A percentile compares a stretch with the other conserved stretches of the same genome.
phyloP scores from a whole-genome alignment of 2,888 invertebrate species.

The Sinodicranocentrus sp. region DNA sequence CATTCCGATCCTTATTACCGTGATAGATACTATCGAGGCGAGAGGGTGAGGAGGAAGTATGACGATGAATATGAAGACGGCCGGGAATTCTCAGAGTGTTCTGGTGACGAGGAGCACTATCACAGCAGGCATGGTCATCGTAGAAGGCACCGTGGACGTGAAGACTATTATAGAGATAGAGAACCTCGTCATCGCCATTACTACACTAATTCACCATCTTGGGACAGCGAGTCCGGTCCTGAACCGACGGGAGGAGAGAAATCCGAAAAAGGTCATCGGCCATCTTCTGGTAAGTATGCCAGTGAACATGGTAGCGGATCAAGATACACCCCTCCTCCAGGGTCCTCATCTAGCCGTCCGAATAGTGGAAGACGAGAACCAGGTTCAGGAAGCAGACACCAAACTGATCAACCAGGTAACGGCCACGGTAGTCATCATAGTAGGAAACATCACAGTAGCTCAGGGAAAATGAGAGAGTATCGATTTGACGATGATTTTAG shows the following conservation, averaged over 20 bases:
- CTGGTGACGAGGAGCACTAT: constrained; percentile 71
- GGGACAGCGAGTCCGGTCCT: constrained; percentile 75
- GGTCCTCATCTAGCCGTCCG: constrained; percentile 50
- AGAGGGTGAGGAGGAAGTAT: constrained; percentile 46
- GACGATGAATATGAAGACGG: constrained; percentile 65
- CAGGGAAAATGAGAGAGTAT: constrained; percentile 58
- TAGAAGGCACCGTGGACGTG: constrained; percentile 56
- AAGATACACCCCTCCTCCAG: constrained; percentile 34
- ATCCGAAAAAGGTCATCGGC: constrained; percentile 46
- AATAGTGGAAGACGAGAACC: constrained; percentile 53
- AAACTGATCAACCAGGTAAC: constrained; percentile 55
- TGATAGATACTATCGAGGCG: constrained; percentile 51
- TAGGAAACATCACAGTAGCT: constrained; percentile 2
- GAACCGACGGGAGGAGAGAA: constrained; percentile 56
- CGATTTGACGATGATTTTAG: constrained; percentile 74
- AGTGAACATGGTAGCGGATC: constrained; percentile 43
- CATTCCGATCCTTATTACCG: constrained; percentile 65
- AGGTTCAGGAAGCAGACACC: constrained; percentile 27
- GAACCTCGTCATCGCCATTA: constrained; percentile 61
- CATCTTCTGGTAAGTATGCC: constrained; percentile 49
- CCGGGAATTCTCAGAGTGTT: constrained; percentile 73
- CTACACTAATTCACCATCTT: constrained; percentile 74
- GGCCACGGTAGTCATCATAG: constrained; percentile 11
- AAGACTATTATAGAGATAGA: constrained; percentile 61
- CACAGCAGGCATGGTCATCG: constrained; percentile 59